Base-by-base conservation (phyloP, 2,797 vertebrate species). In the Poeciliopsis paucimaculata region DNA sequence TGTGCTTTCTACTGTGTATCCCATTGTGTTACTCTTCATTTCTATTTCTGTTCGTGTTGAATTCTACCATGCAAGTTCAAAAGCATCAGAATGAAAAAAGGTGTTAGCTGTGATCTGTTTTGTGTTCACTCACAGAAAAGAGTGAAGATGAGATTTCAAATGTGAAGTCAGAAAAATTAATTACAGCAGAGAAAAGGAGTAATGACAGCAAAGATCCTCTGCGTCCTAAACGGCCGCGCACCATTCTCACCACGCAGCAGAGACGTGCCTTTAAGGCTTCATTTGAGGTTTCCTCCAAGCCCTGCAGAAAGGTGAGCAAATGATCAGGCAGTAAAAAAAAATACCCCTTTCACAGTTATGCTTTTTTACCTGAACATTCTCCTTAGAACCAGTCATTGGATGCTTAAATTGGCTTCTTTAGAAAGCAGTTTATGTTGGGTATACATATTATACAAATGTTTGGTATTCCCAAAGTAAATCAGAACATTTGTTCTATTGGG, bases 281-380 rank as follows among this genome's bases (percentile, higher is more conserved):
- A 11, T 98, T 98, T 1, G 97, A 98, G 86, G 97, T 99, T 10
- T 99, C 98, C 51, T 98, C 97, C 79, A 99, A 98, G 90, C 98
- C 98, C 79, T 98, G 98, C 91, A 95, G 97, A 78, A 98, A 98
- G 96, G 98, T 98, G 7, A 84, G 73, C 34, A 39, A 20, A 39
- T 66, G 5, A 36, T 39, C 9, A 6, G 18, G 18, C 31, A 20
- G 62, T 64, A 64, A 64, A 64, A 20, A 1, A 64, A 64, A 9
- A 34, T 36, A 36, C 0, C 7, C 4, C 60, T 36, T 7, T 36
- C 31, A 36, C 15, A 20, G 3, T 66, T 18, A 34, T 23, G 34
- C 34, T 10, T 66, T 39, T 23, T 34, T 39, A 66, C 18, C 62
- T 66, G 20, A 23, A 66, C 34, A 4, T 66, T 66, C 62, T 20